Evolutionary conservation across 2,888 invertebrate species (phyloP).

Genomic region (Oscheius sp.): DNA sequence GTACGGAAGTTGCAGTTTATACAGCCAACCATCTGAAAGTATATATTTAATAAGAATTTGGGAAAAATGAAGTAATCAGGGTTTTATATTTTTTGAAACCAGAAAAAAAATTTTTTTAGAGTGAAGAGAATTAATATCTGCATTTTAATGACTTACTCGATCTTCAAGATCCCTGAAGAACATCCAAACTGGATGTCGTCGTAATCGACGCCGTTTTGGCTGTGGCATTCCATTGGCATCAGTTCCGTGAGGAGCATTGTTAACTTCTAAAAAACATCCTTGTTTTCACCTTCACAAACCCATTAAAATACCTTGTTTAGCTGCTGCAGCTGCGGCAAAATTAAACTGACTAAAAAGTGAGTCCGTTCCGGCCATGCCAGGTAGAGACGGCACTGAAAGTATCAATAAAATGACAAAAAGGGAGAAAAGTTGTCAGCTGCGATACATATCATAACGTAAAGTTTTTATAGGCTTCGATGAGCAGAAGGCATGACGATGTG

Average conservation of each 20-base stretch:
- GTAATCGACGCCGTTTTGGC: constrained; percentile 58
- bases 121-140: neutral
- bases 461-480: no score
- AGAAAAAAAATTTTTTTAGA: no score
- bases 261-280: neutral
- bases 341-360: constrained; percentile 27
- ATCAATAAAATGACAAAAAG: neutral
- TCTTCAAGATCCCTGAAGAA: constrained; percentile 65
- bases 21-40: constrained; percentile 61
- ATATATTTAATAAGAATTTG: no score
- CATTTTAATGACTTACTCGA: constrained; percentile 48
- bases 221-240: constrained; percentile 54
- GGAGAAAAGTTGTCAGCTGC: no score
- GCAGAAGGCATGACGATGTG: no score
- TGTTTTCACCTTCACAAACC: no score
- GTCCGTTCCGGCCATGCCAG: constrained; percentile 10
- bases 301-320: constrained; percentile 5
- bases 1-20: constrained; percentile 64
- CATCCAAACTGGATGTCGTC: constrained; percentile 67
- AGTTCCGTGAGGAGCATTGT: constrained; percentile 50
- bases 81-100: no score
- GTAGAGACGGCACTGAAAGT: constrained; percentile 11
- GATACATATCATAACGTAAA: no score
- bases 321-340: neutral
- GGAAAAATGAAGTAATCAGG: no score